Evolutionary conservation across 2,888 invertebrate species (phyloP).

Genomic region (Argyresthia goedartella): DNA sequence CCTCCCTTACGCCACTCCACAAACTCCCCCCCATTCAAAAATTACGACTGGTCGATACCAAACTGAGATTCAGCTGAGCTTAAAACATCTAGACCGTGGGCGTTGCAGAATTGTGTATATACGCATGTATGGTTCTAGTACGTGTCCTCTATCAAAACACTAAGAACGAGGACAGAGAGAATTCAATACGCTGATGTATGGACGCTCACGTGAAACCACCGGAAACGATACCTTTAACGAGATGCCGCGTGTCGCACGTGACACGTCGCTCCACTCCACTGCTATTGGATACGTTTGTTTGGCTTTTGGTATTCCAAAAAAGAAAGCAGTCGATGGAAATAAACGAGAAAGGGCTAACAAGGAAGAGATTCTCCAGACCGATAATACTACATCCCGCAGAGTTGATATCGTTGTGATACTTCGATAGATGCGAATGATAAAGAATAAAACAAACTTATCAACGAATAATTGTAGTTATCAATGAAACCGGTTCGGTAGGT

Average conservation of each 20-base stretch:
- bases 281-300: neutral
- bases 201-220: conserved; percentile 29
- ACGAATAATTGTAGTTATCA: neutral
- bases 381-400: too few relatives aligned
- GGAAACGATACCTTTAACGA: conserved; percentile 30
- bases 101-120: too few relatives aligned
- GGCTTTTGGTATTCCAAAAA: neutral
- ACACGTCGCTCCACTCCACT: neutral
- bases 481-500: conserved; percentile 3
- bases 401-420: neutral
- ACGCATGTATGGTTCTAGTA: too few relatives aligned
- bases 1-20: conserved; percentile 12
- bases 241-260: conserved; percentile 15
- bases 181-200: conserved; percentile 9
- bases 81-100: too few relatives aligned
- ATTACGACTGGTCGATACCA: neutral
- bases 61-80: too few relatives aligned
- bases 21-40: conserved; percentile 1
- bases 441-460: too few relatives aligned
- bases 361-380: too few relatives aligned
- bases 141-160: neutral
- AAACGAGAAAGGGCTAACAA: neutral
- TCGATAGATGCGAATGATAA: neutral
- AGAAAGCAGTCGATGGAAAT: neutral
- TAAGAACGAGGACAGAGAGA: conserved; percentile 2